These are phyloP conservation scores for Drosophila macrospina DNA, from an alignment of 2,888 invertebrate genomes.

Conservation along the genomic window DNA sequence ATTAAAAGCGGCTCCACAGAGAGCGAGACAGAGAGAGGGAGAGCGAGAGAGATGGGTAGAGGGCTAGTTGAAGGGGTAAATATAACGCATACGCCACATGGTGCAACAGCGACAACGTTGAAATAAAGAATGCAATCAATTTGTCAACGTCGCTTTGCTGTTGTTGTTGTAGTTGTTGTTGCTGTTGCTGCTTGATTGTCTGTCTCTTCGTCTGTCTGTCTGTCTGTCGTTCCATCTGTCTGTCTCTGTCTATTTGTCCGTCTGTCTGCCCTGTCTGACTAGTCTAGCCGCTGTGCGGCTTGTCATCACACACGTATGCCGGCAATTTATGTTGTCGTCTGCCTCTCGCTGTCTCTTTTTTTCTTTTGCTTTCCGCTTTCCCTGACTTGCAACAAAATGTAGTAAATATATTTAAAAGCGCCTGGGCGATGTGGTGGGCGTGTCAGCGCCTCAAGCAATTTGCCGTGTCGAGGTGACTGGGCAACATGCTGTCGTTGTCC, in stretches of 20 bases:
- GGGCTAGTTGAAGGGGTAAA: slow-evolving; percentile 19
- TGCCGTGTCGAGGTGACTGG: slow-evolving; percentile 61
- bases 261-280: slow-evolving; percentile 28
- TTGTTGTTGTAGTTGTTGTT: slow-evolving; percentile 23
- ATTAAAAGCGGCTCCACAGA: slow-evolving; percentile 55
- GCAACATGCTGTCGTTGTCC: slow-evolving; percentile 41
- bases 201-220: slow-evolving; percentile 21
- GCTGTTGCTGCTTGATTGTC: slow-evolving; percentile 24
- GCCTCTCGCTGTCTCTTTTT: slow-evolving; percentile 12
- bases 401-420: slow-evolving; percentile 77
- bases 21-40: not conserved
- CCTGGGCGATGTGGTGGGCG: slow-evolving; percentile 41
- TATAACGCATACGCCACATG: slow-evolving; percentile 74
- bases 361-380: too few species aligned
- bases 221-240: slow-evolving; percentile 26
- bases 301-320: slow-evolving; percentile 77
- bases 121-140: slow-evolving; percentile 81
- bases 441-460: slow-evolving; percentile 53
- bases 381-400: slow-evolving; percentile 40
- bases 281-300: slow-evolving; percentile 47
- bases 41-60: not conserved
- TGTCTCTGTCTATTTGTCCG: slow-evolving; percentile 24
- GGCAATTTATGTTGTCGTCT: slow-evolving; percentile 75
- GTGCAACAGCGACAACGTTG: slow-evolving; percentile 51
- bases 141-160: slow-evolving; percentile 71